Conservation (phyloP, 2,888 invertebrate genomes). For the Drosophila mettleri region DNA sequence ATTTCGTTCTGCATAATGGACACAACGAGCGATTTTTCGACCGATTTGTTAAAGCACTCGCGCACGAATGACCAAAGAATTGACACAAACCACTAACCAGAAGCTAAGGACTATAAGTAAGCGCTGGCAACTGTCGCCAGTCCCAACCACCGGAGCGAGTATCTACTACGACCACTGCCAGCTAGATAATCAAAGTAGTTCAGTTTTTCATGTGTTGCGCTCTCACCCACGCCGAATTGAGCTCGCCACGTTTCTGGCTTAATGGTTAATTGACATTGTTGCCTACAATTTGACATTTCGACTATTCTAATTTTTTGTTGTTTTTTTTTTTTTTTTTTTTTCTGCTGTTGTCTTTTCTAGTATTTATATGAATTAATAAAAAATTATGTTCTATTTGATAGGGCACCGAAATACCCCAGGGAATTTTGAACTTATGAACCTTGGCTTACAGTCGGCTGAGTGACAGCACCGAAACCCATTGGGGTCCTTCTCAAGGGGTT, state of each 20-base stretch:
- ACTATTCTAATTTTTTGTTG: slow-evolving; percentile 6
- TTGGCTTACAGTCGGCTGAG: not conserved
- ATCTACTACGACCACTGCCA: slow-evolving; percentile 11
- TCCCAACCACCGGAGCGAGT: slow-evolving; percentile 17
- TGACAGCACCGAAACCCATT: not conserved
- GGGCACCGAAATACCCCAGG: not conserved
- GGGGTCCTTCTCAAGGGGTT: not conserved
- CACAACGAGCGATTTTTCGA: slow-evolving; percentile 29
- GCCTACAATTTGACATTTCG: slow-evolving; percentile 13
- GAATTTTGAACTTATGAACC: slow-evolving; percentile 1
- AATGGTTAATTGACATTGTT: slow-evolving; percentile 21
- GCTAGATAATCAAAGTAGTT: slow-evolving; percentile 46
- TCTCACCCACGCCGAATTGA: slow-evolving; percentile 15
- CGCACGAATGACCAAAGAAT: slow-evolving; percentile 64
- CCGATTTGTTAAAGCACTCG: slow-evolving; percentile 59
- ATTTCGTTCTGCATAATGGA: slow-evolving; percentile 36
- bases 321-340: not conserved
- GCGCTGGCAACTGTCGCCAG: slow-evolving; percentile 25
- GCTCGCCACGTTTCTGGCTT: slow-evolving; percentile 1
- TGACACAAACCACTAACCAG: slow-evolving; percentile 24
- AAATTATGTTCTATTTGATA: slow-evolving; percentile 6
- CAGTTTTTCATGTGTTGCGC: slow-evolving; percentile 52
- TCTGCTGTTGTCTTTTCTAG: no score
- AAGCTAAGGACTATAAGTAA: slow-evolving; percentile 4
- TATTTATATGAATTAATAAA: slow-evolving; percentile 11